Conservation (phyloP, 2,113 vertebrate genomes). For the Tragulus kanchil region DNA sequence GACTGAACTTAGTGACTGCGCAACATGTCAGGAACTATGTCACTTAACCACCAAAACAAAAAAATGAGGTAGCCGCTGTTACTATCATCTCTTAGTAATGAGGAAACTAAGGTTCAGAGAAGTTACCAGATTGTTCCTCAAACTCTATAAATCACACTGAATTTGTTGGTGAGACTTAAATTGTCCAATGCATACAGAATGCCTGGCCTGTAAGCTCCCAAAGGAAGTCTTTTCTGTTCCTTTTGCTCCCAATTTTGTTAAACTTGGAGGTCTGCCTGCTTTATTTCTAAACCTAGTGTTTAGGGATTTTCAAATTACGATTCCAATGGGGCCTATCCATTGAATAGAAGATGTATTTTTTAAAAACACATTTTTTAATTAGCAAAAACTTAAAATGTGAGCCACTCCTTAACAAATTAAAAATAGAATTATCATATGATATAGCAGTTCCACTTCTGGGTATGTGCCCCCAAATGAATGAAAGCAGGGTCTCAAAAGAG, state of each 20-base stretch:
- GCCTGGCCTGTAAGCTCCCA: neutral
- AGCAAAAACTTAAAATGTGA: neutral
- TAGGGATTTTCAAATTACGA: neutral
- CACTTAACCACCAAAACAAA: neutral
- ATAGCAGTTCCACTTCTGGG: no score
- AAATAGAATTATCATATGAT: no score
- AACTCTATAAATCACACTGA: neutral
- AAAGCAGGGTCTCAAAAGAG: no score
- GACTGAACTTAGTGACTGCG: no score
- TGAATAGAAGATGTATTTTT: neutral
- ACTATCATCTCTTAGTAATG: neutral
- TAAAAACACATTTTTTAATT: neutral
- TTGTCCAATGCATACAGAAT: neutral
- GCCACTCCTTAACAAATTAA: no score
- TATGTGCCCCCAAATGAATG: no score
- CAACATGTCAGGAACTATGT: neutral
- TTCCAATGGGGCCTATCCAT: neutral
- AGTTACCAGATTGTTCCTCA: neutral
- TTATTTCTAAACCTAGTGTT: slow-evolving; percentile 5
- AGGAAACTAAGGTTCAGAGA: slow-evolving; percentile 15
- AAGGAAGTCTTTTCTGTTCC: neutral
- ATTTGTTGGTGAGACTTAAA: neutral
- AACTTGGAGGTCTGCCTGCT: neutral
- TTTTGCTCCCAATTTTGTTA: neutral
- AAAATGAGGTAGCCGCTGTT: neutral